phyloP scores from a whole-genome alignment of 2,888 invertebrate genomes.

The Boloria selene region DNA sequence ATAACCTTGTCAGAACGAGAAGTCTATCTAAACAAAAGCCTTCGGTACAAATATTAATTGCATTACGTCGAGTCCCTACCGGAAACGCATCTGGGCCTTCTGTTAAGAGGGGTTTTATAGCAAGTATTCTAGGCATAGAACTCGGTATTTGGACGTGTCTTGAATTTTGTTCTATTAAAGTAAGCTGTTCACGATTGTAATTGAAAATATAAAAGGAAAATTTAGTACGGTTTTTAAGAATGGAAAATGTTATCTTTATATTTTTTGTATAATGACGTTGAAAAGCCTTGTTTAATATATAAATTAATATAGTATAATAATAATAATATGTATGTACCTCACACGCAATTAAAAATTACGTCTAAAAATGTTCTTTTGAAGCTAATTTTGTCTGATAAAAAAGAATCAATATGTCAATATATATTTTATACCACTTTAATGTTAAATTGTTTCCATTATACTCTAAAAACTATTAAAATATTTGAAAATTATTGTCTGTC shows the following conservation, averaged over 20 bases:
- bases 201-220: slow-evolving; percentile 2
- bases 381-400: too few species aligned
- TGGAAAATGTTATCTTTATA: not conserved
- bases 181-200: slow-evolving; percentile 1
- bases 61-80: slow-evolving; percentile 46
- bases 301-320: too few species aligned
- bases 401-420: too few species aligned
- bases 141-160: slow-evolving; percentile 18
- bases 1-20: slow-evolving; percentile 39
- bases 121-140: slow-evolving; percentile 15
- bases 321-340: too few species aligned
- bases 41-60: slow-evolving; percentile 59
- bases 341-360: too few species aligned
- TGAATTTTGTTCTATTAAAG: slow-evolving; percentile 11
- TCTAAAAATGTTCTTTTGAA: too few species aligned
- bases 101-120: slow-evolving; percentile 21
- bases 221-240: not conserved
- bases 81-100: slow-evolving; percentile 36
- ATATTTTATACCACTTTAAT: too few species aligned
- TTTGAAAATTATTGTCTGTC: too few species aligned
- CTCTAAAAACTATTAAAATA: too few species aligned
- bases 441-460: too few species aligned
- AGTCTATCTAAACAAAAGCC: slow-evolving; percentile 45
- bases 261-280: too few species aligned
- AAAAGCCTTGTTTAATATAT: too few species aligned